Evolutionary conservation across 2,797 vertebrate species (phyloP).

Genomic region (Cirrhinus mrigala): DNA sequence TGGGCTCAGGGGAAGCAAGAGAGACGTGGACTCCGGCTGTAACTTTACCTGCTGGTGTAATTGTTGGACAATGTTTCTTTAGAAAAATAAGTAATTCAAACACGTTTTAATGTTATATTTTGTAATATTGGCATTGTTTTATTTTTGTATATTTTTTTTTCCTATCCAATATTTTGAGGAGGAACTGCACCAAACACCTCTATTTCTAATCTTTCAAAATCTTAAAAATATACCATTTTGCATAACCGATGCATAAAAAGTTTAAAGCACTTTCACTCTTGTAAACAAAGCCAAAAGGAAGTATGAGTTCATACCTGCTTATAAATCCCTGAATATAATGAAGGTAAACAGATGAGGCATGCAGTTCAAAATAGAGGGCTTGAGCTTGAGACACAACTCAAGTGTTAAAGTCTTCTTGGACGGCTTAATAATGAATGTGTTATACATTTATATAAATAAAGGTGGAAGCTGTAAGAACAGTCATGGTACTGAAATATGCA

Average conservation of each 20-base stretch:
- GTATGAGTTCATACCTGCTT: background rate
- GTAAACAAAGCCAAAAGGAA: background rate
- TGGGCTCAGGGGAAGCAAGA: too few species aligned
- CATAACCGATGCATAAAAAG: too few species aligned
- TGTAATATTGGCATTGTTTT: too few species aligned
- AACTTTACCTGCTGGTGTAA: too few species aligned
- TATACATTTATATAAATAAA: background rate
- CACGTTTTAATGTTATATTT: too few species aligned
- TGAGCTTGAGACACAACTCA: background rate
- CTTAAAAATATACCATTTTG: background rate
- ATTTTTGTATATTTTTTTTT: too few species aligned
- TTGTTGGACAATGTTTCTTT: too few species aligned
- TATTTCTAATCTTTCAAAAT: background rate
- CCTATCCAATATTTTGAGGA: too few species aligned
- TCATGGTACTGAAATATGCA: background rate
- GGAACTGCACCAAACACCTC: background rate
- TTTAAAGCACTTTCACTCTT: background rate
- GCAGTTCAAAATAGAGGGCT: background rate
- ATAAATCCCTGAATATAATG: background rate
- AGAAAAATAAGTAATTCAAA: too few species aligned
- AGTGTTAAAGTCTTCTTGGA: background rate
- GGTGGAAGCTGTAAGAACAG: background rate
- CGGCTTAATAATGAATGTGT: conserved; percentile 1
- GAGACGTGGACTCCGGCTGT: too few species aligned
- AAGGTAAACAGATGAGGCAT: background rate